Percentiles rank a stretch among this genome's conserved stretches.
Conservation (phyloP, 2,888 invertebrate species). For the Cheilosia variabilis region DNA sequence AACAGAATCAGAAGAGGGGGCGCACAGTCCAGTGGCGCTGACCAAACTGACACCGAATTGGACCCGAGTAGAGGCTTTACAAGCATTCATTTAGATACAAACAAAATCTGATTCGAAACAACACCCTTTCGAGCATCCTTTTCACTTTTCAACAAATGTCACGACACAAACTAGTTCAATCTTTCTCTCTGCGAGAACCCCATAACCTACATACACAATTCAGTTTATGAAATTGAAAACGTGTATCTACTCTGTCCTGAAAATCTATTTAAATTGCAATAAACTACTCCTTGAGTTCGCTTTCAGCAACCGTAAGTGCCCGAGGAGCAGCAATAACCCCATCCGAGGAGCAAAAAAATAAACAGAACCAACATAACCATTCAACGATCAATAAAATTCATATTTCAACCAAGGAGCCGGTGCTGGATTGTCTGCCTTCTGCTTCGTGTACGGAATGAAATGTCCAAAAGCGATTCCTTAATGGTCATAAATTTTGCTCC, state of each 20-base stretch:
- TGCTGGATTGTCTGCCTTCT: conserved; percentile 28
- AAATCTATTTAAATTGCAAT: conserved; percentile 53
- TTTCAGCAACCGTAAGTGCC: conserved; percentile 35
- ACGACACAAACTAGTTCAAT: conserved; percentile 4
- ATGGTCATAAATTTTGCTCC: conserved; percentile 59
- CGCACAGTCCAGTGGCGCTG: conserved; percentile 28
- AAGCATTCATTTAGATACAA: not conserved
- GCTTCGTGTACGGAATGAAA: conserved; percentile 65
- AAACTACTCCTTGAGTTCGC: conserved; percentile 50
- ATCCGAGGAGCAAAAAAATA: conserved; percentile 6
- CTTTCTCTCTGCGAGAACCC: not conserved
- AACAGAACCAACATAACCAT: not conserved
- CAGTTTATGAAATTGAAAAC: conserved; percentile 47
- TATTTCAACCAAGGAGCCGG: conserved; percentile 55
- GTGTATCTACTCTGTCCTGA: conserved; percentile 37
- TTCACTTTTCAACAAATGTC: conserved; percentile 7
- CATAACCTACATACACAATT: conserved; percentile 51
- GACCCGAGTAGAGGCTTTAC: conserved; percentile 10
- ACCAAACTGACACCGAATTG: conserved; percentile 47
- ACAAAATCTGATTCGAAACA: not conserved
- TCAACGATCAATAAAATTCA: conserved; percentile 67
- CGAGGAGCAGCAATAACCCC: conserved; percentile 31
- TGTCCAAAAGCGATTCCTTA: conserved; percentile 63
- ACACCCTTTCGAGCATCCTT: not conserved
- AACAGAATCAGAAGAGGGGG: conserved; percentile 4